A percentile compares a stretch with the other conserved stretches of the same genome.
These are phyloP conservation scores for Lagopus leucura DNA, from an alignment of 2,113 vertebrate species.

Conservation along the genomic window DNA sequence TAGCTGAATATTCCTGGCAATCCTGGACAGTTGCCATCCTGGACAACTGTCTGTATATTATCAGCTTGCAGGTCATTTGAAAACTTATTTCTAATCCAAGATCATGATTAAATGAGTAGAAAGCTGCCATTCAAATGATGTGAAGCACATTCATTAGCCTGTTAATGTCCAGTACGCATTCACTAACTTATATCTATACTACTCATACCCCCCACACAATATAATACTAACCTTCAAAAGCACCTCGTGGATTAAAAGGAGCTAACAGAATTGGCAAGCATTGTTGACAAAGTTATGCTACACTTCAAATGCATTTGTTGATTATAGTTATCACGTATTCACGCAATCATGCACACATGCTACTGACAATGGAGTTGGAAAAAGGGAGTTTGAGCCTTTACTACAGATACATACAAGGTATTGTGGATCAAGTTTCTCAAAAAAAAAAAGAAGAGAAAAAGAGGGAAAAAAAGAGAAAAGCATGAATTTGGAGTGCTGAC, in stretches of 20 bases:
- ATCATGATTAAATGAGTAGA: background rate
- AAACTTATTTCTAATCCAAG: background rate
- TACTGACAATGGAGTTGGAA: background rate
- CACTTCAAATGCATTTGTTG: background rate
- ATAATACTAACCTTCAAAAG: background rate
- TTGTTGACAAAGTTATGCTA: background rate
- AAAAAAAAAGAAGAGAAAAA: background rate
- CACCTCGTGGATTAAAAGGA: background rate
- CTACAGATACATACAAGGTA: background rate
- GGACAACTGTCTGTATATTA: background rate
- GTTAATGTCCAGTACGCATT: background rate
- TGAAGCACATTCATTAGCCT: background rate
- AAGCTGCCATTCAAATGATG: background rate
- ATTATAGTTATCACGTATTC: background rate
- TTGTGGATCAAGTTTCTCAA: background rate
- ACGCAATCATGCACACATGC: rapidly evolving
- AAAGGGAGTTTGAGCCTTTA: background rate
- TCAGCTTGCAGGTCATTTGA: background rate
- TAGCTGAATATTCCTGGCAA: background rate
- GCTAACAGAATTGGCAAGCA: background rate
- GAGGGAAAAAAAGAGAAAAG: background rate
- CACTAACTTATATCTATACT: background rate
- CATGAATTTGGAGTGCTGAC: background rate
- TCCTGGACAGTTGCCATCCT: background rate
- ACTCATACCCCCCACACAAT: background rate